Base-by-base conservation (phyloP, 2,113 vertebrate genomes). In the Rhinolophus sinicus region DNA sequence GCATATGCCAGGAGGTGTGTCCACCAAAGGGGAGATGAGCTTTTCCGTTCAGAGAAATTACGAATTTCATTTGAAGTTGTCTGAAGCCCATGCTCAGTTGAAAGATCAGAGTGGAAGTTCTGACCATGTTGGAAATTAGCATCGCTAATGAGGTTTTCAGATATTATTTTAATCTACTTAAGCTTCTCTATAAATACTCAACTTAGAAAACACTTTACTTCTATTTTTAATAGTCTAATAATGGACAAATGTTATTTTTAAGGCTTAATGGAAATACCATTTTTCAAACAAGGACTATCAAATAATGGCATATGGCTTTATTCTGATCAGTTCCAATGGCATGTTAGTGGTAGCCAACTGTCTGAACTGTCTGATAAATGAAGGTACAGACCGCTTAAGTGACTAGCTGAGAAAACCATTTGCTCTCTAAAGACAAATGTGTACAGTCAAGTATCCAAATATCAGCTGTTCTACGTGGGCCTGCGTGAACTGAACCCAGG, bases 151-250 rank as follows among this genome's bases (percentile, higher is more conserved):
- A 92, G 85, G 67, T 89, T 96, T 97, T 84, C 78, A 90, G 87
- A 95, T 95, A 93, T 95, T 91, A 96, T 97, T 96, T 97, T 90
- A 77, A 95, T 97, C 92, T 95, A 52, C 88, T 97, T 96, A 97
- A 96, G 78, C 95, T 95, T 97, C 88, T 94, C 89, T 85, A 94
- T 96, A 96, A 97, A 96, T 94, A 87, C 54, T 65, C 73, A 50
- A 90, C 2, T n/a, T 93, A 76, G 92, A 93, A 95, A 97, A 93
- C 60, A 72, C 28, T 92, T 50, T 72, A 72, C 62, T 93, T 94
- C 97, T 97, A 95, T 98, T 97, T 97, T 95, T 94, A 95, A 93
- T 93, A 67, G 67, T 77, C 92, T 96, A 93, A 96, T 95, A 94
- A 94, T 90, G 86, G 87, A 70, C 82, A 76, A 56, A 38, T 97